Percentiles rank a stretch among this genome's conserved stretches.
phyloP scores from a whole-genome alignment of 2,888 invertebrate species.

The Drosophila meridionalis region DNA sequence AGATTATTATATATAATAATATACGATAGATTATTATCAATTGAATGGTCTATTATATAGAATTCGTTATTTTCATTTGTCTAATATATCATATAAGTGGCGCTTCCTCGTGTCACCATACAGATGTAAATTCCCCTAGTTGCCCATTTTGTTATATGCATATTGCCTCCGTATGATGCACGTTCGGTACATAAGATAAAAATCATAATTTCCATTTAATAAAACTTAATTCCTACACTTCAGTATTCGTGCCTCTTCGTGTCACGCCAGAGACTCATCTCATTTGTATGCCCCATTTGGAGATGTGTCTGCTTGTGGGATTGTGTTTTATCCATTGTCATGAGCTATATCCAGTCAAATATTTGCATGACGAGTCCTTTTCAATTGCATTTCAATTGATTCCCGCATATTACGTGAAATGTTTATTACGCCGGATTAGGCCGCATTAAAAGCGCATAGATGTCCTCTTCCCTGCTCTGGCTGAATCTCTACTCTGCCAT shows the following conservation, averaged over 20 bases:
- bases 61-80: background rate
- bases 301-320: conserved; percentile 4
- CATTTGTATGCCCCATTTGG: background rate
- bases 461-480: conserved; percentile 34
- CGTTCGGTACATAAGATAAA: background rate
- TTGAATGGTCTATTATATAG: background rate
- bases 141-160: background rate
- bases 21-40: background rate
- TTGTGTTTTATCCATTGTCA: conserved; percentile 49
- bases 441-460: conserved; percentile 73
- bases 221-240: too few relatives aligned
- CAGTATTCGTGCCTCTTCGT: background rate
- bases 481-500: conserved; percentile 59
- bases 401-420: conserved; percentile 73
- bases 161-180: background rate
- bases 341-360: conserved; percentile 65
- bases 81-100: background rate
- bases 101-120: background rate
- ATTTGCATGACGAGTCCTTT: conserved; percentile 73
- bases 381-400: conserved; percentile 70
- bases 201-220: background rate
- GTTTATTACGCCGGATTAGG: conserved; percentile 80
- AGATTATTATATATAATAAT: background rate
- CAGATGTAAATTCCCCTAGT: background rate
- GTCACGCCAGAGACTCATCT: background rate